Base-by-base conservation (phyloP, 1,140 invertebrate species). In the Orius laevigatus region DNA sequence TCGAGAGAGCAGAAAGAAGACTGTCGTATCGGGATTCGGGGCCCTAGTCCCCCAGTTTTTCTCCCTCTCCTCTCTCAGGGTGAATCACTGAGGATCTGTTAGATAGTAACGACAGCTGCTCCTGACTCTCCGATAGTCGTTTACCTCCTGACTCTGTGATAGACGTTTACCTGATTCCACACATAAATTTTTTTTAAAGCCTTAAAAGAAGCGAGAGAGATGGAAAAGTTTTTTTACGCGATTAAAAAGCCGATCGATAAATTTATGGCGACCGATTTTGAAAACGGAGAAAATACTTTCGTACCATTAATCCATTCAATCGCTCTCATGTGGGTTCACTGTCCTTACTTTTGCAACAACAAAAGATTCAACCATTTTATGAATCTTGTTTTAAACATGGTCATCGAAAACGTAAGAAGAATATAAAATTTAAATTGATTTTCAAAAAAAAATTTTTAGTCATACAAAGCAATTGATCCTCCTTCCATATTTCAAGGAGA, bases 251-350 rank as follows among this genome's bases (percentile, higher is more conserved):
- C 76, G 53, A 73, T 91, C 55, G 74, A 81, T 41, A 71, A 68
- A 19, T 74, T 89, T 44, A 80, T 88, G 58, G 73, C 71, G 31
- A 69, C 65, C 0, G 76, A 81, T 35, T 79, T 88, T 56, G 62
- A 68, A 15, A 77, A 85, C 33, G 63, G 74, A 2, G 62, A 67
- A 16, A 39, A 63, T 2, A 66, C 75, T 12, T 67, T 92, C 31
- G 71, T 75, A 42, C 74, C 78, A 0, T 62, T 87, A 32, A 54
- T 75, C 52, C 76, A 90, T 55, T 78, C 75, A n/a, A 70, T 91
- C 5, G 84, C 84, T 46, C 63, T 90, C 3, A 66, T 87, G 8
- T 93, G 88, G 88, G 74, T 78, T 1, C 76, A 83, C 58, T 91
- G 84, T 0, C 73, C 77, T 54, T 83, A 88, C 60, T 92, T 84